phyloP scores from a whole-genome alignment of 2,113 vertebrate species.

The Mormyrus iriodes region DNA sequence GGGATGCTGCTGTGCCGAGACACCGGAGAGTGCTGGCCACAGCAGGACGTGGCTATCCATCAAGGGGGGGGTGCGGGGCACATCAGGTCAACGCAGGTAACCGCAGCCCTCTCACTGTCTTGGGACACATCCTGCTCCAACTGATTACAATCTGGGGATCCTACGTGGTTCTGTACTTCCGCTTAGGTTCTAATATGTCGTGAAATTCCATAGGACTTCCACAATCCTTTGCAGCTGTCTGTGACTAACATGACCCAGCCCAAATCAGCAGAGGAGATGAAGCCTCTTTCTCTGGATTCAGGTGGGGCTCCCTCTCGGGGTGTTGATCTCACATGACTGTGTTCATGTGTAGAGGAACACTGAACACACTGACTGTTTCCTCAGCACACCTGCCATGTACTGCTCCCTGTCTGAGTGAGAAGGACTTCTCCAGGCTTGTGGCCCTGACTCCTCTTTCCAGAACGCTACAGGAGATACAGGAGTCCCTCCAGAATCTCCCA shows the following conservation, averaged over 20 bases:
- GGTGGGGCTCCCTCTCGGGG: conserved; percentile 33
- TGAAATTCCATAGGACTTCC: conserved; percentile 1
- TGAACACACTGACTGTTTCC: conserved; percentile 12
- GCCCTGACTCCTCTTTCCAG: conserved; percentile 65
- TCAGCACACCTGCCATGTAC: conserved; percentile 36
- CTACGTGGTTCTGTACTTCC: neutral
- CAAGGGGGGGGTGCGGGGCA: conserved; percentile 40
- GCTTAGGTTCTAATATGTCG: neutral
- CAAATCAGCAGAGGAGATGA: conserved; percentile 27
- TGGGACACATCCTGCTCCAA: neutral
- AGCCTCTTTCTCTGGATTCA: conserved; percentile 28
- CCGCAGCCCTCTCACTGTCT: conserved; percentile 19
- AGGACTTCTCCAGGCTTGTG: conserved; percentile 62
- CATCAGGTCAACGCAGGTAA: conserved; percentile 34
- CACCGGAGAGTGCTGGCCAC: conserved; percentile 45
- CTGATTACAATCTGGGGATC: neutral
- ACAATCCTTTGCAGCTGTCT: conserved; percentile 43
- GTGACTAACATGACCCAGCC: conserved; percentile 47
- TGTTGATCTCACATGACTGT: neutral
- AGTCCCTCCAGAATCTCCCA: conserved; percentile 53
- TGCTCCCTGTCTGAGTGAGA: conserved; percentile 54
- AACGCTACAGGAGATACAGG: conserved; percentile 66
- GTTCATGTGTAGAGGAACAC: neutral
- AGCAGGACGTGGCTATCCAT: conserved; percentile 22
- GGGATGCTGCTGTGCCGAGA: conserved; percentile 50